phyloP scores from a whole-genome alignment of 1,140 invertebrate species.

The Chymomyza costata region DNA sequence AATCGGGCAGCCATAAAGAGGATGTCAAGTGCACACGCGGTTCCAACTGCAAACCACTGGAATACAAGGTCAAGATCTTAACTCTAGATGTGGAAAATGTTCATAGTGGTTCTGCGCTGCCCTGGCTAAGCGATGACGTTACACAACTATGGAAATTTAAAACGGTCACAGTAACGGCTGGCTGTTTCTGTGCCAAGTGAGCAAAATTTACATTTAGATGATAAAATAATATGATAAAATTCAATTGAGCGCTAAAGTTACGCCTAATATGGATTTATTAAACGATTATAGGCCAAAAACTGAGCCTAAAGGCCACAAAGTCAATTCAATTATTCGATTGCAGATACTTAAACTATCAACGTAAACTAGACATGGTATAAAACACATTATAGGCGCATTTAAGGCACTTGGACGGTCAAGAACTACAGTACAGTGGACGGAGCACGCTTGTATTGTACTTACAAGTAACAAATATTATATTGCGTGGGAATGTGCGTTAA shows the following conservation, averaged over 20 bases:
- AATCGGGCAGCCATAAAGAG: conserved; percentile 2
- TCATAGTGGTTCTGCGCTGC: conserved; percentile 10
- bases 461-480: too few relatives aligned
- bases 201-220: conserved; percentile 1
- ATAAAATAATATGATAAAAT: conserved; percentile 32
- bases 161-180: conserved; percentile 63
- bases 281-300: background rate
- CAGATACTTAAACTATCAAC: conserved; percentile 14
- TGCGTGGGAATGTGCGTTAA: conserved; percentile 11
- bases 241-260: conserved; percentile 34
- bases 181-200: conserved; percentile 68
- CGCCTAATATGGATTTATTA: conserved; percentile 42
- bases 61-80: conserved; percentile 68
- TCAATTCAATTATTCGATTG: conserved; percentile 14
- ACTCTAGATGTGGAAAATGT: conserved; percentile 18
- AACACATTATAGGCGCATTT: background rate
- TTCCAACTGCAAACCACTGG: conserved; percentile 58
- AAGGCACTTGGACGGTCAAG: conserved; percentile 46
- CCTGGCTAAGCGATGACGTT: conserved; percentile 44
- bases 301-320: too few relatives aligned
- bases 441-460: conserved; percentile 11
- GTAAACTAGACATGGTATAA: background rate
- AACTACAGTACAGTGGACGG: conserved; percentile 21
- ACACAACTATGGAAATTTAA: conserved; percentile 57
- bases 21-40: conserved; percentile 57